Evolutionary conservation across 1,140 invertebrate genomes (phyloP), one percentile per base, ranked within the genome.

Genomic region (Colletes latitarsis): DNA sequence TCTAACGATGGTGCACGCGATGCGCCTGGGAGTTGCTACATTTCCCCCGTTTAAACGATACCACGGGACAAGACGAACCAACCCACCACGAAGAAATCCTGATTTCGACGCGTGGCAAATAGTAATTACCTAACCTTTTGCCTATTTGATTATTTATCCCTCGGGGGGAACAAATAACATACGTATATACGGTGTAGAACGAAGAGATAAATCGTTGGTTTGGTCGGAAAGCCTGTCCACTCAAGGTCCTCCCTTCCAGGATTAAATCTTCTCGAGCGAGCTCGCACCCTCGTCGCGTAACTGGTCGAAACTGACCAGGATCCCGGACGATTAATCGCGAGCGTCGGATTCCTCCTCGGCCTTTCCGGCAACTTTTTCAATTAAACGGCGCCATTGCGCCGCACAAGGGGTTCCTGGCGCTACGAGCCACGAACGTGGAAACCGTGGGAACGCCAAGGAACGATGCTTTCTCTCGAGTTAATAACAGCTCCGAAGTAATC

Each of bases 331-430:
- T 70, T 77, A 69, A 70, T 77, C 57, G 75, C 30, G 14, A 49
- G 46, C 67, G 43, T 53, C 68, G 76, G 43, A 77, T 77, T 79
- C 69, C 30, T 58, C 4, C 30, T 73, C 60, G 39, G 9, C 10
- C n/a, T 15, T n/a, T 62, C 69, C 49, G n/a, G 49, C 10, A 79
- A 79, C 77, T 74, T 75, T 81, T 75, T 81, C 72, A 53, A 76
- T 68, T 81, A 67, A 68, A 75, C 62, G 41, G 43, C 43, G 6
- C 43, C 43, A 39, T 10, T 46, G 72, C 39, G 39, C 63, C 15
- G 39, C 41, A 30, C 52, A 70, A 9, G 46, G 55, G 63, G 43
- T 68, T 53, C 3, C n/a, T 3, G 6, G 6, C 12, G 46, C 6
- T 3, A n/a, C 0, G 6, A 6, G 30, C 30, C 53, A 4, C 4